phyloP scores from a whole-genome alignment of 2,113 vertebrate genomes.

The Malurus melanocephalus region DNA sequence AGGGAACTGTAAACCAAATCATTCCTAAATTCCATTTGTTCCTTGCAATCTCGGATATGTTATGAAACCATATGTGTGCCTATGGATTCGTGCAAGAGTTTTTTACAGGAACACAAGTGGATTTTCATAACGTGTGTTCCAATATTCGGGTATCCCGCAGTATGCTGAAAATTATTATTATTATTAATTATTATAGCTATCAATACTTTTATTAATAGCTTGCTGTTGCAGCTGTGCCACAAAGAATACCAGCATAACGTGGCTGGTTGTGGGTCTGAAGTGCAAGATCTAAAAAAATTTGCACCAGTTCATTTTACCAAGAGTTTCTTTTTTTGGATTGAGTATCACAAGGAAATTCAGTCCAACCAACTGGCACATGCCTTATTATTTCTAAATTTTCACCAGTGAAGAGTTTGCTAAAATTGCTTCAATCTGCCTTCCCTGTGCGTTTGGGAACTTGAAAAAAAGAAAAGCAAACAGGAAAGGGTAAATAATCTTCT shows the following conservation, averaged over 20 bases:
- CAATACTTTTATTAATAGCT: neutral
- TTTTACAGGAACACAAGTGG: neutral
- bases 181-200: neutral
- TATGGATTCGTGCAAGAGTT: neutral
- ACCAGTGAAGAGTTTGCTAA: conserved; percentile 5
- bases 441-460: neutral
- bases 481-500: neutral
- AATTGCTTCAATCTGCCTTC: conserved; percentile 36
- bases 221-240: neutral
- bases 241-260: neutral
- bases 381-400: conserved; percentile 3
- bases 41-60: conserved; percentile 25
- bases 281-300: conserved; percentile 17
- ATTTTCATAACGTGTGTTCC: neutral
- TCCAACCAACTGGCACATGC: conserved; percentile 13
- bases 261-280: neutral
- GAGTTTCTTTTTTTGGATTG: neutral
- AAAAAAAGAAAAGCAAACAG: neutral
- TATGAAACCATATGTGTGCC: conserved; percentile 65
- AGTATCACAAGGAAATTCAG: conserved; percentile 9
- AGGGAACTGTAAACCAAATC: conserved; percentile 77
- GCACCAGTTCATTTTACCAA: conserved; percentile 2
- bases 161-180: neutral
- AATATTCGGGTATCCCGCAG: neutral
- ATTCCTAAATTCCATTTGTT: conserved; percentile 72